phyloP scores from a whole-genome alignment of 2,113 vertebrate species.

The Polyodon spathula region DNA sequence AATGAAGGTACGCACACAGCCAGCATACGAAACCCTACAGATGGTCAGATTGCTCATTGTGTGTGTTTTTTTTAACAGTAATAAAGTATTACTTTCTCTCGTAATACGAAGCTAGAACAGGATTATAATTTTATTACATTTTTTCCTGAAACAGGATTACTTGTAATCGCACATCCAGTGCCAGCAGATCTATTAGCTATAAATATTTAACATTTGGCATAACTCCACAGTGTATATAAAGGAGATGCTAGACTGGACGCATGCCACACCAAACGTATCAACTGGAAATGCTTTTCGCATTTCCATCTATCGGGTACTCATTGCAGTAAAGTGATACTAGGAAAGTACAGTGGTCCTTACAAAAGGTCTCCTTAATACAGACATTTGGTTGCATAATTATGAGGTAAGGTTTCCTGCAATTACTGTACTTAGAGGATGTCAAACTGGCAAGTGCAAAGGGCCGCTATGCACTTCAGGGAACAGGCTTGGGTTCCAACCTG shows the following conservation, averaged over 20 bases:
- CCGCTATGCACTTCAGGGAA: too few relatives aligned
- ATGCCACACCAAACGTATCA: conserved; percentile 25
- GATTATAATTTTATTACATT: conserved; percentile 30
- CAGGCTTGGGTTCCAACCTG: too few relatives aligned
- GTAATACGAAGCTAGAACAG: conserved; percentile 25
- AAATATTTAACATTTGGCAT: conserved; percentile 74
- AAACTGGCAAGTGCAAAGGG: conserved; percentile 6
- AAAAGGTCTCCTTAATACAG: not conserved
- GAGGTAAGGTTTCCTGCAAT: conserved; percentile 14
- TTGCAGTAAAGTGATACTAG: conserved; percentile 27
- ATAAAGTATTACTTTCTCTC: conserved; percentile 19
- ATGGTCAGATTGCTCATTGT: not conserved
- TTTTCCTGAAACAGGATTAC: conserved; percentile 35
- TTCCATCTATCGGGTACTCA: conserved; percentile 19
- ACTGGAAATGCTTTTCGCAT: conserved; percentile 23
- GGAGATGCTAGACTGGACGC: conserved; percentile 9
- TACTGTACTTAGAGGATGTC: not conserved
- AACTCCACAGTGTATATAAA: conserved; percentile 54
- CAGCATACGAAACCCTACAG: too few relatives aligned
- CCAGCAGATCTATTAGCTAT: conserved; percentile 67
- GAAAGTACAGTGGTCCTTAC: conserved; percentile 17
- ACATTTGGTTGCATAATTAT: conserved; percentile 16
- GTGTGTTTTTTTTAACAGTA: conserved; percentile 20
- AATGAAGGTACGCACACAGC: too few relatives aligned
- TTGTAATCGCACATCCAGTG: conserved; percentile 48